Evolutionary conservation across 2,888 invertebrate genomes (phyloP), one percentile per base, ranked within the genome.

Genomic region (Malthinus flaveolus): DNA sequence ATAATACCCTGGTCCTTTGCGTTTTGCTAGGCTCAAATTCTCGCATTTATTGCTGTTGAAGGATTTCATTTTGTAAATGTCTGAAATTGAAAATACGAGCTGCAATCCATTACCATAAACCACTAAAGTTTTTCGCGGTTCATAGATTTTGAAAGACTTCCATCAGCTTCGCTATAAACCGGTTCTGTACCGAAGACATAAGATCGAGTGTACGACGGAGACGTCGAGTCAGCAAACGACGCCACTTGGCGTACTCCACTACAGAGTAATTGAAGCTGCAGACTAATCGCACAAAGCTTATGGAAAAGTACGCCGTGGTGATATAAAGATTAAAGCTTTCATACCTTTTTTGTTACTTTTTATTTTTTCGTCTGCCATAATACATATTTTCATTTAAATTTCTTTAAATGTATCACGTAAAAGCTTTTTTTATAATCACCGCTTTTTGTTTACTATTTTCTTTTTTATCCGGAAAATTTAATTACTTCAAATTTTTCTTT

Each of bases 261-360:
- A 66, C 66, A 66, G 66, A 63, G 65, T 71, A 72, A 73, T 73
- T 73, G 73, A 73, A 70, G 68, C 68, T 64, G 63, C 63, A 71
- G 71, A 71, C 71, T 69, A 65, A 69, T 66, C 58, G 67, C 66
- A 66, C 65, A 67, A 65, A 64, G 67, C 66, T 63, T 59, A 63
- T 66, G 66, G 66, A 67, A 62, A 67, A 71, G 68, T 69, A 69
- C 69, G 62, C 62, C 65, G 68, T 65, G 68, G 70, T 68, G 67
- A 69, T 66, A 59, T 45, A 65, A 67, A 71, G 72, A 72, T 71
- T 71, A 72, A 72, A 72, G 70, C 70, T 59, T 64, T 67, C 68
- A 68, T 68, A 70, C 68, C 67, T 55, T 60, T 49, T 68, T 69
- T 68, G 66, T 69, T 65, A 55, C 60, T 64, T 66, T n/a, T 66